Evolutionary conservation across 2,113 vertebrate species (phyloP).

Genomic region (Odontophorus gujanensis): DNA sequence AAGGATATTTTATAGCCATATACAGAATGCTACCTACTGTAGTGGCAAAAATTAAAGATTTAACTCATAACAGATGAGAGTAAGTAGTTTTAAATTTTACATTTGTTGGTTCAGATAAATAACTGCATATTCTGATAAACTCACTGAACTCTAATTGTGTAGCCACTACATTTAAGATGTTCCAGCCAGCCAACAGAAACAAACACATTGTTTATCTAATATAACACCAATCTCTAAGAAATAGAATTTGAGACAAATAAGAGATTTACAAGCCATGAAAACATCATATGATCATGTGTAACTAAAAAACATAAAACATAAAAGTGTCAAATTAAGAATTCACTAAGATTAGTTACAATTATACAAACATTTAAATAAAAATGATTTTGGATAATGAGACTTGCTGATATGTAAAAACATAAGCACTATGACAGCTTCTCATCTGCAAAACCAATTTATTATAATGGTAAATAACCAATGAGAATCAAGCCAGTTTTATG

Average conservation of each 20-base stretch:
- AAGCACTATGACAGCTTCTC: background rate
- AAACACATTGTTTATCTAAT: background rate
- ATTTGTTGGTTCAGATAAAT: background rate
- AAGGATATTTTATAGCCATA: background rate
- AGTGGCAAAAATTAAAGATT: background rate
- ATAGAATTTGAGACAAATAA: background rate
- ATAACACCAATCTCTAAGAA: background rate
- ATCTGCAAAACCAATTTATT: background rate
- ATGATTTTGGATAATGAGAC: fast-evolving
- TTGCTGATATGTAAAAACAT: background rate
- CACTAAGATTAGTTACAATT: background rate
- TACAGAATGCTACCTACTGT: background rate
- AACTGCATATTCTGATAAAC: background rate
- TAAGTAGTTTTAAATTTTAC: background rate
- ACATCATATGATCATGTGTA: fast-evolving
- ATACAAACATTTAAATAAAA: background rate
- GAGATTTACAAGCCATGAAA: background rate
- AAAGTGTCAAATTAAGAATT: background rate
- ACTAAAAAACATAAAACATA: no score
- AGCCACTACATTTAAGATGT: background rate
- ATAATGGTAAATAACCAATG: background rate
- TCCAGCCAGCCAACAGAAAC: background rate
- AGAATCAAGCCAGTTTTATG: background rate
- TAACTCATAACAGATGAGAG: background rate
- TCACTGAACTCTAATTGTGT: background rate